Percentiles rank a stretch among this genome's conserved stretches.
phyloP scores from a whole-genome alignment of 2,888 invertebrate genomes.

The Seira sanloemensis region DNA sequence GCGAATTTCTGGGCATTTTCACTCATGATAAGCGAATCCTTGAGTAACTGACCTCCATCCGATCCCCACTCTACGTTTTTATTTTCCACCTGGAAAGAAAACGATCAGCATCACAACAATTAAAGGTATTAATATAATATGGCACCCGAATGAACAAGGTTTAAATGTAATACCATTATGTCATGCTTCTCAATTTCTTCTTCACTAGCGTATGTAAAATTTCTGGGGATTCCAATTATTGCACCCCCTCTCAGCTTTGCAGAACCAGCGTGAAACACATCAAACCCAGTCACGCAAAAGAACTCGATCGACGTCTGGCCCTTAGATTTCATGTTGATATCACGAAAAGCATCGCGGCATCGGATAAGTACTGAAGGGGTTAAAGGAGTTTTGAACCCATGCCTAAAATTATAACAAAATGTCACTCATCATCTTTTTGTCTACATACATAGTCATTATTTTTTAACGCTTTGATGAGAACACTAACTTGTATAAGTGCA shows the following conservation, averaged over 20 bases:
- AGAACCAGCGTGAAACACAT: slow-evolving; percentile 83
- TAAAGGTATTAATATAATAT: neutral
- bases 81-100: slow-evolving; percentile 79
- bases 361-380: slow-evolving; percentile 78
- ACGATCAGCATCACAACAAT: slow-evolving; percentile 15
- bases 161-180: slow-evolving; percentile 44
- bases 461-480: neutral
- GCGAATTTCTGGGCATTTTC: slow-evolving; percentile 88
- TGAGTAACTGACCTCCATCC: slow-evolving; percentile 80
- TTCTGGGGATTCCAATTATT: slow-evolving; percentile 84
- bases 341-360: slow-evolving; percentile 80
- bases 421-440: too few relatives aligned
- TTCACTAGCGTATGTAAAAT: slow-evolving; percentile 80
- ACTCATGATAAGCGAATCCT: slow-evolving; percentile 83
- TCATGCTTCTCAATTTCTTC: slow-evolving; percentile 78
- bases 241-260: slow-evolving; percentile 79
- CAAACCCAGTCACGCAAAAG: slow-evolving; percentile 85
- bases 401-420: slow-evolving; percentile 61
- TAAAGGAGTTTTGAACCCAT: slow-evolving; percentile 80
- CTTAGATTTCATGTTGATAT: slow-evolving; percentile 79
- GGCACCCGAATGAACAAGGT: too few relatives aligned
- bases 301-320: slow-evolving; percentile 79
- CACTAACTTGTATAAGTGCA: slow-evolving; percentile 82
- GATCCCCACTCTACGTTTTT: slow-evolving; percentile 82
- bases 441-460: too few relatives aligned